phyloP scores from a whole-genome alignment of 2,113 vertebrate genomes.

The Speoplatyrhinus poulsoni region DNA sequence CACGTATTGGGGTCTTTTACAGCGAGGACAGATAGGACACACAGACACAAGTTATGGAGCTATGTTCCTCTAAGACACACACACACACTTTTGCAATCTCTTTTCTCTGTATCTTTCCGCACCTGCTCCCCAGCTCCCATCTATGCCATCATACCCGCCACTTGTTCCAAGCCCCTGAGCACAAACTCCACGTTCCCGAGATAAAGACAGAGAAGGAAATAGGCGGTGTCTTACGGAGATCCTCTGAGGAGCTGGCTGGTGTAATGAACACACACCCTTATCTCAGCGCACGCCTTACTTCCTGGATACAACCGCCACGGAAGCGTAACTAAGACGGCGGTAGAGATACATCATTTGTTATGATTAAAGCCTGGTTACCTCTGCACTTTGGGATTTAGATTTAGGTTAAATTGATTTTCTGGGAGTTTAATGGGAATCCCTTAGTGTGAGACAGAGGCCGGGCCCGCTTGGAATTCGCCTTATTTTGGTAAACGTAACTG shows the following conservation, averaged over 20 bases:
- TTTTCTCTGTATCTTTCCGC: too few species aligned
- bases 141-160: too few species aligned
- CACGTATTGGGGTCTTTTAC: background rate
- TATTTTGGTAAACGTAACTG: too few species aligned
- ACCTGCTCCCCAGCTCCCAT: too few species aligned
- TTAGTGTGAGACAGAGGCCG: background rate
- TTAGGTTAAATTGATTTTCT: background rate
- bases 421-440: slow-evolving; percentile 1
- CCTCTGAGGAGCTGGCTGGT: slow-evolving; percentile 6
- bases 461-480: background rate
- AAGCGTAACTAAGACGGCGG: slow-evolving; percentile 29
- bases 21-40: background rate
- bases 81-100: background rate
- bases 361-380: background rate
- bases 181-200: too few species aligned
- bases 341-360: slow-evolving; percentile 23
- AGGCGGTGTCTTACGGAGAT: slow-evolving; percentile 6
- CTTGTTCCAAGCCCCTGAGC: too few species aligned
- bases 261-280: slow-evolving; percentile 47
- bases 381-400: background rate
- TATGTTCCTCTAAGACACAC: background rate
- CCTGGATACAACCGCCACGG: slow-evolving; percentile 31
- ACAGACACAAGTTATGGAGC: background rate
- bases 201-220: background rate
- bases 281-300: slow-evolving; percentile 21